Base-by-base conservation (phyloP, 2,888 invertebrate genomes). In the Epistrophe eligans region DNA sequence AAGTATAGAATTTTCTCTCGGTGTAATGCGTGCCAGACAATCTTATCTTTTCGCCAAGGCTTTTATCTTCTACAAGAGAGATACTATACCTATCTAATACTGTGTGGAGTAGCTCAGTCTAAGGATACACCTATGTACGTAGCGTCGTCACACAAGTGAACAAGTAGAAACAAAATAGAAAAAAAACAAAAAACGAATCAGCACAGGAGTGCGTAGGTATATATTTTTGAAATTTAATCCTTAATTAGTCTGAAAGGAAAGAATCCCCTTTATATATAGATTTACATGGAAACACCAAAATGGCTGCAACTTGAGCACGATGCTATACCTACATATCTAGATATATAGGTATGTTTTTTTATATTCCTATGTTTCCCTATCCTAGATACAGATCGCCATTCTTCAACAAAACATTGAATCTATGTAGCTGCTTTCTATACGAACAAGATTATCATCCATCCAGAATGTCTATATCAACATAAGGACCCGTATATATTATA, bases 221-320 rank as follows among this genome's bases (percentile, higher is more conserved):
- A 52, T n/a, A n/a, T 71, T 80, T 80, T 84, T 66, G 77, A 67
- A 84, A 84, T 84, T 73, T 84, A 77, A 84, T 84, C 80, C 81
- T 77, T 84, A 84, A 84, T 84, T 84, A 84, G 84, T 77, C 60
- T 81, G 84, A 72, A 84, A 84, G 67, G 62, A 32, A 80, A 73
- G 55, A 40, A 52, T 66, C 58, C 72, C 43, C 60, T 43, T 45
- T 10, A 24, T 24, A 24, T 24, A 24, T 24, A 32, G 57, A 52
- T 79, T 62, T 40, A 48, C 45, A 66, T 58, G 45, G 55, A 84
- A 52, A 84, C 58, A 55, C 70, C 70, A 72, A 76, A 48, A 64
- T 71, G 62, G 66, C 35, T 77, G 32, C 32, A 32, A 32, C 32
- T 32, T 24, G 24, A 24, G 24, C 3, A 24, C 3, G 3, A 24